Evolutionary conservation across 2,888 invertebrate genomes (phyloP).

Genomic region (Tricholauxania praeusta): DNA sequence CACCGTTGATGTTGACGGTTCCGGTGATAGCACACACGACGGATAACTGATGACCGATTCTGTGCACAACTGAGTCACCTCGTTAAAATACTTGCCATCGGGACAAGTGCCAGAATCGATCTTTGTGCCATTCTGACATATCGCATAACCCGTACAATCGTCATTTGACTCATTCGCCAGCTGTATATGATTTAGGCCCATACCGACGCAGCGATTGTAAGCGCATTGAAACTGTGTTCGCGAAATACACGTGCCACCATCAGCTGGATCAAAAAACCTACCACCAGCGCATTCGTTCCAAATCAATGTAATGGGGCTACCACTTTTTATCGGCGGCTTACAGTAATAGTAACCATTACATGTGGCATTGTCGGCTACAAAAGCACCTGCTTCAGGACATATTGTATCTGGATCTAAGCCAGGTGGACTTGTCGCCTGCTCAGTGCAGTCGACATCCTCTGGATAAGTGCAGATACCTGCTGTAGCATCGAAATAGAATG

Average conservation of each 20-base stretch:
- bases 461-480: conserved; percentile 54
- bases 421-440: conserved; percentile 34
- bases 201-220: conserved; percentile 56
- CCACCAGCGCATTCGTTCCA: conserved; percentile 53
- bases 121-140: conserved; percentile 57
- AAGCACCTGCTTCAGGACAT: conserved; percentile 52
- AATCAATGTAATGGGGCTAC: conserved; percentile 42
- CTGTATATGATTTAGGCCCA: conserved; percentile 55
- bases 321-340: background rate
- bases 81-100: conserved; percentile 56
- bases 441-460: conserved; percentile 50
- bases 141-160: conserved; percentile 55
- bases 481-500: conserved; percentile 53
- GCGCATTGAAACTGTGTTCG: conserved; percentile 53
- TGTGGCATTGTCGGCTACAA: conserved; percentile 54
- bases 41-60: conserved; percentile 51
- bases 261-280: conserved; percentile 52
- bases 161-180: conserved; percentile 58
- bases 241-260: conserved; percentile 57
- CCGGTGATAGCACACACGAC: conserved; percentile 51
- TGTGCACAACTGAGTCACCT: conserved; percentile 57
- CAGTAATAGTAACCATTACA: conserved; percentile 63
- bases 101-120: conserved; percentile 58
- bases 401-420: conserved; percentile 44
- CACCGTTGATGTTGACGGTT: conserved; percentile 31